Evolutionary conservation across 2,888 invertebrate species (phyloP).

Genomic region (Catocala nupta): DNA sequence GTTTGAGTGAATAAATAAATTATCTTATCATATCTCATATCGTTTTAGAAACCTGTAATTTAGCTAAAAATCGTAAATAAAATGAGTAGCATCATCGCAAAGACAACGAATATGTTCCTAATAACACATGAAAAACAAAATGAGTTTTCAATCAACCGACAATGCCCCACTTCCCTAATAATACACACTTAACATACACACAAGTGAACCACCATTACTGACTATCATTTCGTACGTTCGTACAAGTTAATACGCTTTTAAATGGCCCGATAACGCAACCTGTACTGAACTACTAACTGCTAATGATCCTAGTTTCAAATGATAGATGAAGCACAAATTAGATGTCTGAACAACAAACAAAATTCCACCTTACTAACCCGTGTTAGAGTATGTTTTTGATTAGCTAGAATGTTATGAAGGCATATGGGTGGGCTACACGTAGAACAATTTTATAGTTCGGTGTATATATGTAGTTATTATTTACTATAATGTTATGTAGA

Average conservation of each 20-base stretch:
- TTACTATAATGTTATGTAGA: too few species aligned
- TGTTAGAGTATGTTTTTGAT: constrained; percentile 6
- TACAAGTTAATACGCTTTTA: constrained; percentile 57
- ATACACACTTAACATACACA: constrained; percentile 17
- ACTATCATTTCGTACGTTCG: constrained; percentile 40
- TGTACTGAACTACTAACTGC: constrained; percentile 51
- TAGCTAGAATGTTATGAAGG: neutral
- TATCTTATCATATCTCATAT: too few species aligned
- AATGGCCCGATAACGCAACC: constrained; percentile 61
- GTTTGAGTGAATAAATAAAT: too few species aligned
- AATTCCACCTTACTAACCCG: constrained; percentile 18
- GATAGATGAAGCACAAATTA: constrained; percentile 71
- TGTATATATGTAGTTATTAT: too few species aligned
- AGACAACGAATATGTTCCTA: too few species aligned
- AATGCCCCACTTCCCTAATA: neutral
- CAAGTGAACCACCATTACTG: constrained; percentile 9
- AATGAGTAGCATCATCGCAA: too few species aligned
- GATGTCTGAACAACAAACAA: constrained; percentile 17
- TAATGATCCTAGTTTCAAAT: constrained; percentile 69
- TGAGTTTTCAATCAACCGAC: constrained; percentile 18
- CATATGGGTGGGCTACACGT: constrained; percentile 12
- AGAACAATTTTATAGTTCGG: too few species aligned
- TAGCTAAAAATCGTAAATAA: too few species aligned
- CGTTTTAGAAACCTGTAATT: too few species aligned
- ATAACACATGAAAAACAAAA: neutral